Conservation (phyloP, 2,888 invertebrate genomes). For the Agrochola macilenta region DNA sequence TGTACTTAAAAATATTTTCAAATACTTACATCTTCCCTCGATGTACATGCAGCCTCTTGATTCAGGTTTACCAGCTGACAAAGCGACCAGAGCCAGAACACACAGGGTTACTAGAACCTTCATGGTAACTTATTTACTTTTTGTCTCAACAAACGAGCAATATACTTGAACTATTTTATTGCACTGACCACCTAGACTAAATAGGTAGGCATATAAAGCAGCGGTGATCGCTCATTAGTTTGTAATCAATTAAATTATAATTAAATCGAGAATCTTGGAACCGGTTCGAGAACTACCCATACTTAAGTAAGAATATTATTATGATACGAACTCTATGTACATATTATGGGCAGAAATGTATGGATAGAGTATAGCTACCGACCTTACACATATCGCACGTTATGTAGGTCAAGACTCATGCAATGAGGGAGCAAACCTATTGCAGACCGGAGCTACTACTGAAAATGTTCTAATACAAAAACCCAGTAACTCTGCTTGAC, state of each 20-base stretch:
- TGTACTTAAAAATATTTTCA: too few species aligned
- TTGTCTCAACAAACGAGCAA: not conserved
- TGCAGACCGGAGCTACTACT: too few species aligned
- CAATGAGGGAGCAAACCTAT: too few species aligned
- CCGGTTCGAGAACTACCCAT: not conserved
- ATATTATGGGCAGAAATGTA: too few species aligned
- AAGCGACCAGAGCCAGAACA: conserved; percentile 62
- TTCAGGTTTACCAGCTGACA: conserved; percentile 62
- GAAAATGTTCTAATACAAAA: too few species aligned
- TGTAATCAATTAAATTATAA: conserved; percentile 1
- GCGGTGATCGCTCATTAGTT: not conserved
- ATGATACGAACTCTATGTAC: too few species aligned
- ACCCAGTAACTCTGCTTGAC: too few species aligned
- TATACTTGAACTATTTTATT: not conserved
- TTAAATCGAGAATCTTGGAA: not conserved
- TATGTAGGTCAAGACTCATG: too few species aligned
- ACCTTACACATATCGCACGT: too few species aligned
- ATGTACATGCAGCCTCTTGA: conserved; percentile 76
- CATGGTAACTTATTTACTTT: conserved; percentile 53
- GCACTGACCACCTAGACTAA: not conserved
- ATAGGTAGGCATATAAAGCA: not conserved
- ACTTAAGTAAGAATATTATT: too few species aligned
- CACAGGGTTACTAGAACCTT: conserved; percentile 61
- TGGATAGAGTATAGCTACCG: too few species aligned
- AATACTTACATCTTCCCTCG: conserved; percentile 71